These are phyloP conservation scores for Nothoprocta pentlandii DNA, from an alignment of 2,113 vertebrate genomes.

Conservation along the genomic window DNA sequence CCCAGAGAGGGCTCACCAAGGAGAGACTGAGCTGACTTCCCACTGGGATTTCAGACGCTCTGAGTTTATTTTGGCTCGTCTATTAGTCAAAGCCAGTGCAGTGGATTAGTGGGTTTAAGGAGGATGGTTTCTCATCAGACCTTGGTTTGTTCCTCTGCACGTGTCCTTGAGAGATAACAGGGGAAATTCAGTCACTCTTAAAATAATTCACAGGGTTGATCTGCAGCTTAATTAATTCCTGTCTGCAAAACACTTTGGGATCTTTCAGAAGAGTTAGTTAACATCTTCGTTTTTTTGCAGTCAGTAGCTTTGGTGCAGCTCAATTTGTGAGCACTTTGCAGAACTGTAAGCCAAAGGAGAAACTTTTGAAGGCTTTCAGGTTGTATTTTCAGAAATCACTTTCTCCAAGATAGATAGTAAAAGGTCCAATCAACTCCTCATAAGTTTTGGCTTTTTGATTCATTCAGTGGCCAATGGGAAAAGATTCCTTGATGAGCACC, in stretches of 20 bases:
- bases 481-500: background rate
- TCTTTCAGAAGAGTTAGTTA: constrained; percentile 33
- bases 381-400: background rate
- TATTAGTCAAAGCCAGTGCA: background rate
- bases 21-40: background rate
- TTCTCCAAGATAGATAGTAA: background rate
- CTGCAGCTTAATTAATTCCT: constrained; percentile 35
- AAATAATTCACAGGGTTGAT: background rate
- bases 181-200: background rate
- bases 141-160: background rate
- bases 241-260: constrained; percentile 23
- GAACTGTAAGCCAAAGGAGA: background rate
- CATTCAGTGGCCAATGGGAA: background rate
- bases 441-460: background rate
- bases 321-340: constrained; percentile 1
- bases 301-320: background rate
- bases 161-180: background rate
- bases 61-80: background rate
- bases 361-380: background rate
- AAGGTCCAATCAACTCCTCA: background rate
- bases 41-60: background rate
- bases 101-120: background rate
- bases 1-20: background rate
- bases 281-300: background rate
- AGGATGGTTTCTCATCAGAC: background rate